phyloP scores from a whole-genome alignment of 2,888 invertebrate genomes.

The Pachliopta kotzebuea region DNA sequence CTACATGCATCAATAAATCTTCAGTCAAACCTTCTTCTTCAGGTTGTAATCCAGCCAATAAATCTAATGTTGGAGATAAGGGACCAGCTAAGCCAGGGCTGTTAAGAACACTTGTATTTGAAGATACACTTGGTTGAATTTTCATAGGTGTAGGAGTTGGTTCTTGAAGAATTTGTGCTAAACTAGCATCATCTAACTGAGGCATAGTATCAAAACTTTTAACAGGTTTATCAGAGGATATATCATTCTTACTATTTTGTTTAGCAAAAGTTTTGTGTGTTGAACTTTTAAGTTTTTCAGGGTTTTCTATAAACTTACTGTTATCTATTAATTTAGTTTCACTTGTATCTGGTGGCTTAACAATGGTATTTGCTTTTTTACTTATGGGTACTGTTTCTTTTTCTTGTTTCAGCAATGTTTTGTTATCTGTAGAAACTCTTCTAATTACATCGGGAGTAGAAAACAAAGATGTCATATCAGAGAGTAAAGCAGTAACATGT shows the following conservation, averaged over 20 bases:
- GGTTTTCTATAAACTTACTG: constrained; percentile 35
- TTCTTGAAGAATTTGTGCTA: constrained; percentile 75
- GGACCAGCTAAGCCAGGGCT: constrained; percentile 77
- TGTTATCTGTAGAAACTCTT: constrained; percentile 80
- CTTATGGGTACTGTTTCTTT: constrained; percentile 58
- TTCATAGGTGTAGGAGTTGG: constrained; percentile 58
- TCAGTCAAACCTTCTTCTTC: constrained; percentile 85
- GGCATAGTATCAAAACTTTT: constrained; percentile 69
- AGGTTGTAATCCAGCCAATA: constrained; percentile 81
- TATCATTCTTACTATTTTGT: constrained; percentile 46
- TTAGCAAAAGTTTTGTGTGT: constrained; percentile 51
- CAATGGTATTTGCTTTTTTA: constrained; percentile 42
- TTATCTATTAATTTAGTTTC: constrained; percentile 38
- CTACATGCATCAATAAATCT: constrained; percentile 87
- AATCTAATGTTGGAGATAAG: constrained; percentile 80
- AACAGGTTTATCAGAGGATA: constrained; percentile 47
- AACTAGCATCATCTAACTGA: constrained; percentile 72
- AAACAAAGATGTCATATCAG: constrained; percentile 86
- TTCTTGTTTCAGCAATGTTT: constrained; percentile 69
- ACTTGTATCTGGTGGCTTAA: constrained; percentile 38
- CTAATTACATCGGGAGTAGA: constrained; percentile 90
- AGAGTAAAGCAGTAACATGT: constrained; percentile 75
- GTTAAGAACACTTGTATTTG: constrained; percentile 56
- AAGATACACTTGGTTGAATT: constrained; percentile 52
- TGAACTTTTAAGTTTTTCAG: constrained; percentile 44